phyloP scores from a whole-genome alignment of 2,797 vertebrate species.

The Mustela erminea region DNA sequence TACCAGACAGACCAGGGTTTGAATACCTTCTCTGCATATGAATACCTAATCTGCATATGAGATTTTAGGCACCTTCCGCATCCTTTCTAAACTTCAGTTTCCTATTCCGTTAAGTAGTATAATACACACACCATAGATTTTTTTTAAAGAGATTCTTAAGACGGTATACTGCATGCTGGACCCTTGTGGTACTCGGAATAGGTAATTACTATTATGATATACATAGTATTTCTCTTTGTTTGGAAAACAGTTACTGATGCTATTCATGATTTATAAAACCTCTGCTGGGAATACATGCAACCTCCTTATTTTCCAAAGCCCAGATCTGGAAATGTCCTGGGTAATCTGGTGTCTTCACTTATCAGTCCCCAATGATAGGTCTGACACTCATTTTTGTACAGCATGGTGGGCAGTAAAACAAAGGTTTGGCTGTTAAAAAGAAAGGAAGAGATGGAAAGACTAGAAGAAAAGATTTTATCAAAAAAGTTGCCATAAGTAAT shows the following conservation, averaged over 20 bases:
- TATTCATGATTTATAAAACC: constrained; percentile 16
- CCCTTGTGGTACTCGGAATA: neutral
- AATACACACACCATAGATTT: neutral
- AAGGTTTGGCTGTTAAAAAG: neutral
- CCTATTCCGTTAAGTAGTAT: neutral
- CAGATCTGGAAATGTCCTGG: neutral
- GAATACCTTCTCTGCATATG: neutral
- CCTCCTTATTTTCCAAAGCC: constrained; percentile 3
- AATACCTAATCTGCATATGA: neutral
- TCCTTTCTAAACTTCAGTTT: neutral
- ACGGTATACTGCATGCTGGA: neutral
- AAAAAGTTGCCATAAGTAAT: constrained; percentile 25
- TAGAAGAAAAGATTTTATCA: neutral
- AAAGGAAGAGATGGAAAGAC: neutral
- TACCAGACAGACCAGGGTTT: neutral
- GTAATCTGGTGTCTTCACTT: constrained; percentile 12
- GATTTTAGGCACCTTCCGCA: neutral
- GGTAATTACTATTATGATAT: neutral
- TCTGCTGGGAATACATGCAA: neutral
- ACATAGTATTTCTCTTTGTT: neutral
- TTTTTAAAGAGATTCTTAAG: constrained; percentile 34
- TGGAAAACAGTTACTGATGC: neutral
- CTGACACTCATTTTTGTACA: neutral
- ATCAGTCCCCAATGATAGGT: neutral
- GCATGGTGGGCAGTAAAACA: constrained; percentile 14